Percentiles rank a stretch among this genome's conserved stretches.
phyloP scores from a whole-genome alignment of 2,888 invertebrate species.

The Morpho helenor region DNA sequence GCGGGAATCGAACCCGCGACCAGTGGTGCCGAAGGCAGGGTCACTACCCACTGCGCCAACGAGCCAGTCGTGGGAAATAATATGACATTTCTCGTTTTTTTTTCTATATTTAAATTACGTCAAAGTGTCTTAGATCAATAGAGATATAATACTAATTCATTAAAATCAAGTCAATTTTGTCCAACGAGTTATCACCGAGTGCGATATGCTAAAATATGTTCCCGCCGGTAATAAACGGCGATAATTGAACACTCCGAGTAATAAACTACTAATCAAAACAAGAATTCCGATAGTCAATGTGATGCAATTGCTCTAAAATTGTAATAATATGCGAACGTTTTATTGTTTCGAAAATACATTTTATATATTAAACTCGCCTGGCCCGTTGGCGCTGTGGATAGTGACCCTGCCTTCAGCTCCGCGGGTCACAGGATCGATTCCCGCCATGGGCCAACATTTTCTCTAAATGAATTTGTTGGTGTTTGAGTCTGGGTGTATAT shows the following conservation, averaged over 20 bases:
- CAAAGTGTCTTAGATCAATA: background rate
- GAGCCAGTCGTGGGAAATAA: too few species aligned
- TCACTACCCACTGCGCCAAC: too few species aligned
- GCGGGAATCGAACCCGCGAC: too few species aligned
- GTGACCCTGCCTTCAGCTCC: too few species aligned
- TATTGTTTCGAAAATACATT: background rate
- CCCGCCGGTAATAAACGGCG: constrained; percentile 31
- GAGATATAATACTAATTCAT: background rate
- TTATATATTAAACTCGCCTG: background rate
- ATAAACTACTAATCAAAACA: constrained; percentile 30
- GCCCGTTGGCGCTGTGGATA: too few species aligned
- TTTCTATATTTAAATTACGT: too few species aligned
- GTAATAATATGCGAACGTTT: constrained; percentile 8
- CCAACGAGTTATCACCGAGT: constrained; percentile 18
- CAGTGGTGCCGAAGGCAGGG: too few species aligned
- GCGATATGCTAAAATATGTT: constrained; percentile 32
- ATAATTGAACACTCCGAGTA: constrained; percentile 31
- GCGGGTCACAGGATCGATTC: too few species aligned
- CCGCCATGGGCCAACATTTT: too few species aligned
- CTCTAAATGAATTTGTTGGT: too few species aligned
- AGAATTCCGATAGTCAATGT: constrained; percentile 27
- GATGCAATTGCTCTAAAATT: constrained; percentile 15
- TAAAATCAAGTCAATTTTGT: constrained; percentile 14
- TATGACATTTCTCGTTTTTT: too few species aligned
- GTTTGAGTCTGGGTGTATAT: too few species aligned